A percentile compares a stretch with the other conserved stretches of the same genome.
Evolutionary conservation across 2,113 vertebrate genomes (phyloP).

Genomic region (Camelus bactrianus): DNA sequence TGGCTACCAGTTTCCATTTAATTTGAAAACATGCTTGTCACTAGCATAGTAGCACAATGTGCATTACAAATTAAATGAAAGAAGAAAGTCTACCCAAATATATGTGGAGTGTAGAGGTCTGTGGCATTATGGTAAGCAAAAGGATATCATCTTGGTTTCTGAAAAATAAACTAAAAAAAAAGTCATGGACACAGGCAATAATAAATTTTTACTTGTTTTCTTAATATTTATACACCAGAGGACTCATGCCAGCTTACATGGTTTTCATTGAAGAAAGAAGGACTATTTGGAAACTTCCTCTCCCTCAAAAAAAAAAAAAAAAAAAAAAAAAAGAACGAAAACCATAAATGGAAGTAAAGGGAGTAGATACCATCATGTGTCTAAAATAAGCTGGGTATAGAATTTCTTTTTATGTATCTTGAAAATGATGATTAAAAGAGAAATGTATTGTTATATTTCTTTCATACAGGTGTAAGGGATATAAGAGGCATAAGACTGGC

Average conservation of each 20-base stretch:
- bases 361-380: background rate
- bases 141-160: background rate
- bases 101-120: background rate
- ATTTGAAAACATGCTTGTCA: background rate
- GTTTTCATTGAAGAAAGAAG: background rate
- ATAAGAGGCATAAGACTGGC: background rate
- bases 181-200: background rate
- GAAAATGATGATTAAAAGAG: background rate
- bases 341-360: background rate
- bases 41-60: background rate
- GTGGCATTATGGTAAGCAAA: background rate
- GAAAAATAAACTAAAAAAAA: conserved; percentile 35
- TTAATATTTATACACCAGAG: background rate
- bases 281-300: background rate
- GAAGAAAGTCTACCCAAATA: background rate
- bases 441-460: background rate
- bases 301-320: background rate
- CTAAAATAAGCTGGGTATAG: background rate
- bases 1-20: background rate
- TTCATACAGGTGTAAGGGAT: background rate
- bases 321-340: background rate
- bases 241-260: background rate
- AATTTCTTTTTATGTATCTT: background rate
- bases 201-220: background rate
- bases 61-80: conserved; percentile 16